Percentiles rank a stretch among this genome's conserved stretches.
These are phyloP conservation scores for Emydocephalus ijimae DNA, from an alignment of 2,113 vertebrate species.

Conservation along the genomic window DNA sequence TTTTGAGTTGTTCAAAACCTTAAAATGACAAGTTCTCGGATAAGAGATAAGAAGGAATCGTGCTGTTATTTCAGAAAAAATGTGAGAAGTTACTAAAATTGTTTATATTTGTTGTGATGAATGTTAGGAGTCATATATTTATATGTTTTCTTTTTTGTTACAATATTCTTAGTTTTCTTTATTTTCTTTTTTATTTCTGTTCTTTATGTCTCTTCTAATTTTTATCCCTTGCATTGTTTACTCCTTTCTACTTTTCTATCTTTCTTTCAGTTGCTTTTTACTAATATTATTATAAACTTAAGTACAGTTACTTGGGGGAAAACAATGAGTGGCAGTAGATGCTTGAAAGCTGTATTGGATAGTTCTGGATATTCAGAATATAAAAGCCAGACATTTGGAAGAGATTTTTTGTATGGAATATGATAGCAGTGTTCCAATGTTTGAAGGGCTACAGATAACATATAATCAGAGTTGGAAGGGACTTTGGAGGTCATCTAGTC, in stretches of 20 bases:
- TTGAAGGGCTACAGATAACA: neutral
- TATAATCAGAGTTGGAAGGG: too few relatives aligned
- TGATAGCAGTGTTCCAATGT: neutral
- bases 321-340: neutral
- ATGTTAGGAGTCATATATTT: neutral
- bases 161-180: neutral
- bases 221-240: neutral
- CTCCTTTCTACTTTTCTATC: neutral
- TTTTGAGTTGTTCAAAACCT: too few relatives aligned
- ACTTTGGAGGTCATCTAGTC: too few relatives aligned
- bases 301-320: neutral
- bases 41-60: neutral
- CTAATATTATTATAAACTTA: neutral
- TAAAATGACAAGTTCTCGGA: neutral
- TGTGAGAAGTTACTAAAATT: neutral
- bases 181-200: neutral
- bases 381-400: neutral
- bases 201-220: neutral
- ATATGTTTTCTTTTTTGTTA: neutral
- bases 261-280: neutral
- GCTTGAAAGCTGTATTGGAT: neutral
- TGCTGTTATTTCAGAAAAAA: neutral
- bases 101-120: neutral
- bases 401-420: neutral
- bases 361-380: neutral